Base-by-base conservation (phyloP, 2,888 invertebrate genomes). In the Ephialtes manifestator region DNA sequence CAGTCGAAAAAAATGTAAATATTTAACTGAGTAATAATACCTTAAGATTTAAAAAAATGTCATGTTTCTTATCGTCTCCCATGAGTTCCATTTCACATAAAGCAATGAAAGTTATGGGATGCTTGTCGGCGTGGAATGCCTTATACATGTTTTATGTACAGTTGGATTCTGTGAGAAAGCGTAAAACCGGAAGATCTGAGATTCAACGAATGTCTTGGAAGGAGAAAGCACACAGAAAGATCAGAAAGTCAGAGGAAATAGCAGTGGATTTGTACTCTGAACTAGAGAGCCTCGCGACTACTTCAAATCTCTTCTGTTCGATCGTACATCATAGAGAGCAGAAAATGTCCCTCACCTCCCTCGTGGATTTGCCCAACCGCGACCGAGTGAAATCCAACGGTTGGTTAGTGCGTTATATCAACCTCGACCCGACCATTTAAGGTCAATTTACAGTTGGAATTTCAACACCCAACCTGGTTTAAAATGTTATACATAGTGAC, bases 141-240 rank as follows among this genome's bases (percentile, higher is more conserved):
- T 5, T 2, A 5, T 35, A 35, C 13, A 13, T 0, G 13, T 2
- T 28, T 1, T 24, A 28, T 58, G 28, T 58, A 58, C 15, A 8
- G 35, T 35, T 63, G 31, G 35, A 35, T 11, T 53, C 20, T 53
- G 53, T 53, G 20, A 71, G 71, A 71, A 35, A 35, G 13, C 31
- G 71, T 15, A 11, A 43, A 67, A 35, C 13, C 20, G 58, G 55
- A 75, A 51, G 68, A 58, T 60, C 58, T 63, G 28, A 35, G 65
- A 76, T 76, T 76, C 71, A 46, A 72, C 51, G 60, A 78, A 79
- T 58, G 74, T 75, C 78, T 53, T 79, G 60, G 74, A 83, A 78
- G 58, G 68, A 74, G 28, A 43, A 83, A 72, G 77, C 31, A 24
- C 51, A 15, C 39, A 48, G 46, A 60, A 11, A 46, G 60, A 35